Evolutionary conservation across 2,797 vertebrate species (phyloP).

Genomic region (Manis crassicaudata): DNA sequence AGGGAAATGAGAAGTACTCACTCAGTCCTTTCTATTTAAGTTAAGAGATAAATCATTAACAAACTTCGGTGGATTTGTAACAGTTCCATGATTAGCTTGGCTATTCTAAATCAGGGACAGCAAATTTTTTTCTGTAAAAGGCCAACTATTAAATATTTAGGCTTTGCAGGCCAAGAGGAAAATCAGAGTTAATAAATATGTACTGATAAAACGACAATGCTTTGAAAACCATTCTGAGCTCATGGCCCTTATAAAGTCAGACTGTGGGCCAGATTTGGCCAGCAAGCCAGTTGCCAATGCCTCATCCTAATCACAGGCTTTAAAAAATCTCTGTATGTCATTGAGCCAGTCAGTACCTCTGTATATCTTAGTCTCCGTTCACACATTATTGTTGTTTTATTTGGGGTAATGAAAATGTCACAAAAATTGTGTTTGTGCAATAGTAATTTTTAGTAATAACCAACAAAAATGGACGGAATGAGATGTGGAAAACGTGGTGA

Average conservation of each 20-base stretch:
- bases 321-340: neutral
- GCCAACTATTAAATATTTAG: neutral
- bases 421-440: neutral
- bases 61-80: neutral
- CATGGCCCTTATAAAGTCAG: neutral
- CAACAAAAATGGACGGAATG: neutral
- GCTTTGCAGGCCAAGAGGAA: neutral
- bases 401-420: neutral
- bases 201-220: neutral
- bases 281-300: neutral
- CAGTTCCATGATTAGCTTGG: neutral
- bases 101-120: neutral
- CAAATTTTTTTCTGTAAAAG: conserved; percentile 26
- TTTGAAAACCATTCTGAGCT: conserved; percentile 30
- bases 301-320: neutral
- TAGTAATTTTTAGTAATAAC: neutral
- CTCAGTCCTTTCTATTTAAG: neutral
- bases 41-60: conserved; percentile 24
- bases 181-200: neutral
- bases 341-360: neutral
- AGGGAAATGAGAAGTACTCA: neutral
- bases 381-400: neutral
- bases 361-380: neutral
- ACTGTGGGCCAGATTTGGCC: neutral
- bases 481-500: neutral